Evolutionary conservation across 2,113 vertebrate species (phyloP).

Genomic region (Micronycteris hirsuta): DNA sequence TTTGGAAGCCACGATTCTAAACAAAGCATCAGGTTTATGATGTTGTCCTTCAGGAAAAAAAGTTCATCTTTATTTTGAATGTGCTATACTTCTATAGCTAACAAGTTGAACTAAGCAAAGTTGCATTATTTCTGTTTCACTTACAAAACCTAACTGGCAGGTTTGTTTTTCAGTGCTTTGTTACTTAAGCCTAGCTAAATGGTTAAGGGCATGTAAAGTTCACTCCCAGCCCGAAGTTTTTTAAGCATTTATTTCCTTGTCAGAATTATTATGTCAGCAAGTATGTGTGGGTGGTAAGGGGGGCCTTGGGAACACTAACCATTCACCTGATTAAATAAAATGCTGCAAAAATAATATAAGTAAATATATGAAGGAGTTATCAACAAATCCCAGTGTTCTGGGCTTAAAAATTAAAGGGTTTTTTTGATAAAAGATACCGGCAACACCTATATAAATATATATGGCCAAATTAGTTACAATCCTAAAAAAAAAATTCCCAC

Average conservation of each 20-base stretch:
- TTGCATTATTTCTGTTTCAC: conserved; percentile 47
- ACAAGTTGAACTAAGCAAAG: conserved; percentile 16
- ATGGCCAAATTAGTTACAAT: background rate
- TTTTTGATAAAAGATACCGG: background rate
- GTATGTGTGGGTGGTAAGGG: conserved; percentile 40
- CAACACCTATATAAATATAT: background rate
- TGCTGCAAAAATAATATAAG: conserved; percentile 48
- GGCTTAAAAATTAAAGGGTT: conserved; percentile 22
- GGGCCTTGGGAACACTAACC: conserved; percentile 45
- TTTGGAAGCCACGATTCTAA: background rate
- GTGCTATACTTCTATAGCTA: background rate
- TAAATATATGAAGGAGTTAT: background rate
- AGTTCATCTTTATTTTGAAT: background rate
- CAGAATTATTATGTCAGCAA: conserved; percentile 51
- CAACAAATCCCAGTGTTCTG: background rate
- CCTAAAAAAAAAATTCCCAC: background rate
- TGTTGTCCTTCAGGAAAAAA: background rate
- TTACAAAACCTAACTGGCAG: conserved; percentile 6
- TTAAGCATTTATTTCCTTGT: conserved; percentile 63
- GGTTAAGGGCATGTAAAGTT: conserved; percentile 60
- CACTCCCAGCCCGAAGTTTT: conserved; percentile 37
- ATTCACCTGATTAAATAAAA: conserved; percentile 61
- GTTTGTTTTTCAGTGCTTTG: conserved; percentile 32
- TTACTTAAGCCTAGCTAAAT: conserved; percentile 20
- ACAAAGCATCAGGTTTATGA: background rate